Base-by-base conservation (phyloP, 2,797 vertebrate genomes). In the Tympanoctomys barrerae region DNA sequence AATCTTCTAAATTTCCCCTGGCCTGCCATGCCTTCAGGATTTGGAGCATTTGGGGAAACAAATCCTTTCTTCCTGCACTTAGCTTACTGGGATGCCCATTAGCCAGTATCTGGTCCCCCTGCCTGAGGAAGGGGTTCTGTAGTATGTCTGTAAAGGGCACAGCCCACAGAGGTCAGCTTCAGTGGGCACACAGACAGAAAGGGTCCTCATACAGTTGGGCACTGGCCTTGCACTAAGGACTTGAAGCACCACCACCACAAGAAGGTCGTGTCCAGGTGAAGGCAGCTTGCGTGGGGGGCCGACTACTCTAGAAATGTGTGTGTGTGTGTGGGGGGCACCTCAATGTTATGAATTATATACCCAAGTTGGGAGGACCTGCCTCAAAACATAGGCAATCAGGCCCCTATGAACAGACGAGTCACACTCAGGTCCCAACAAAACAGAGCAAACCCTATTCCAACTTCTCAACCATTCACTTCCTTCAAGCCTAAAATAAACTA, bases 401-500 rank as follows among this genome's bases (percentile, higher is more conserved):
- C 26, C 13, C 28, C 49, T 73, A 13, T 68, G 94, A 77, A 16
- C 59, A 71, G 28, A 80, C 24, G 31, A 12, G 54, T 26, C 94
- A 31, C 10, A 54, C n/a, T 12, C 33, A 21, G 16, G 14, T 84
- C 59, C n/a, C 36, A 66, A 28, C 49, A 52, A 94, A 96, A 95
- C 22, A 75, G 52, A 84, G 54, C 52, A 86, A 83, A 91, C 68
- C 82, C 89, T 70, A 31, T 66, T 61, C 28, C 77, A 79, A 46
- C 1, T 28, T n/a, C 3, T 49, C 80, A 46, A 54, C 73, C 28
- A 61, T 54, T 87, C 62, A n/a, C 31, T 94, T 94, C 62, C 75
- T 96, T 57, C 36, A 62, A 89, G n/a, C 62, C 39, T 82, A 10
- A 64, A 54, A 79, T 71, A 90, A 91, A 95, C 64, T n/a, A 16